A percentile compares a stretch with the other conserved stretches of the same genome.
Evolutionary conservation across 1,140 invertebrate species (phyloP).

Genomic region (Eumeta japonica): DNA sequence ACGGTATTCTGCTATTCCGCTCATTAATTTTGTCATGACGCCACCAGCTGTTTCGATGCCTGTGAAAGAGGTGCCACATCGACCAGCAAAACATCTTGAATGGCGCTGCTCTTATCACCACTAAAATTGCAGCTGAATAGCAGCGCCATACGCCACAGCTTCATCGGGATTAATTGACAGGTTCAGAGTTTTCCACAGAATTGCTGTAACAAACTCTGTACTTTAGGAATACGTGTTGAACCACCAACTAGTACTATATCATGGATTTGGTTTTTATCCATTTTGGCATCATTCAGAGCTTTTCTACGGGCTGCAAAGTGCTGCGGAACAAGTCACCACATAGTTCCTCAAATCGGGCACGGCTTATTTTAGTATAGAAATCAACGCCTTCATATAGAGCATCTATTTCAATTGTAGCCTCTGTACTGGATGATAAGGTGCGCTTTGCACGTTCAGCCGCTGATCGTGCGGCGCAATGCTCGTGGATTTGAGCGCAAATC

Average conservation of each 20-base stretch:
- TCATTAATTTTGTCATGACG: conserved; percentile 66
- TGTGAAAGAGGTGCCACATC: conserved; percentile 57
- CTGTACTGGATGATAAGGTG: conserved; percentile 54
- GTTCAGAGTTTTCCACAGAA: conserved; percentile 51
- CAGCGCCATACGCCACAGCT: conserved; percentile 55
- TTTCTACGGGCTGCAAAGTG: conserved; percentile 59
- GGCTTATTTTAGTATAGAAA: conserved; percentile 51
- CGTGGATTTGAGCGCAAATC: too few species aligned
- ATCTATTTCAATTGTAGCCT: conserved; percentile 57
- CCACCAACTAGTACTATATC: conserved; percentile 74
- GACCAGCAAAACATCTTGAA: conserved; percentile 56
- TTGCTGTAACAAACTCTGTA: conserved; percentile 53
- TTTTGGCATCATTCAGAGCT: conserved; percentile 65
- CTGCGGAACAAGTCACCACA: conserved; percentile 52
- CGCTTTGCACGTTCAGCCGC: conserved; percentile 61
- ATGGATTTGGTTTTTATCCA: conserved; percentile 65
- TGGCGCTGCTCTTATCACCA: conserved; percentile 58
- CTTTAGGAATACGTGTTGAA: conserved; percentile 64
- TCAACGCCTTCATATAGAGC: conserved; percentile 53
- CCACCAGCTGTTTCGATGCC: conserved; percentile 63
- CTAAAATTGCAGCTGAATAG: conserved; percentile 52
- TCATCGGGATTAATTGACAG: conserved; percentile 59
- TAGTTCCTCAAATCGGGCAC: conserved; percentile 56
- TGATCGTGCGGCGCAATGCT: conserved; percentile 58
- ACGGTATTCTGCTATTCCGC: conserved; percentile 61